These are phyloP conservation scores for Microhierax caerulescens DNA, from an alignment of 2,797 vertebrate species.

Conservation along the genomic window DNA sequence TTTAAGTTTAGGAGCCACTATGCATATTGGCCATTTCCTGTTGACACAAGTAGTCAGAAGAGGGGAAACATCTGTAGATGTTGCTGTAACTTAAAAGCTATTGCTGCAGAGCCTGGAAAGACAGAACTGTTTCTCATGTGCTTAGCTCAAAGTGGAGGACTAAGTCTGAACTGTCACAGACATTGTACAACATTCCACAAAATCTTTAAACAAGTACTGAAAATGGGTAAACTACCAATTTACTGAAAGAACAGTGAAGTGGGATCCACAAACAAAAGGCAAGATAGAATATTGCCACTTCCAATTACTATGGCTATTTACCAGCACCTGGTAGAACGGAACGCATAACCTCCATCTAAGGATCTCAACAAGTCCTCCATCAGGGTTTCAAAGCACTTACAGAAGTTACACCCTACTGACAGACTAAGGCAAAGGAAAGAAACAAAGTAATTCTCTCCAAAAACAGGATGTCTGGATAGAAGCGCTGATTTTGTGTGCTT, in stretches of 20 bases:
- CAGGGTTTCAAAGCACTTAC: background rate
- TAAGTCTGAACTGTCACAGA: background rate
- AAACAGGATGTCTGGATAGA: background rate
- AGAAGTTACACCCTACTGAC: background rate
- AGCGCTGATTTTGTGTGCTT: conserved; percentile 27
- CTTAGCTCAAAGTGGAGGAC: background rate
- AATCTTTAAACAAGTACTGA: background rate
- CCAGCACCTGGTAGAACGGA: background rate
- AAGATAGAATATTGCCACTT: background rate
- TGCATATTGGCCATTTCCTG: background rate
- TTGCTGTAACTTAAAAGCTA: background rate
- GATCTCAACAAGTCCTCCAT: background rate
- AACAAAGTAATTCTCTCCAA: background rate
- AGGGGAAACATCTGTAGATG: conserved; percentile 20
- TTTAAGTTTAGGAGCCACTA: background rate
- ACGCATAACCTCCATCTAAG: background rate
- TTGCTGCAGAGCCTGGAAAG: background rate
- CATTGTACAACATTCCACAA: background rate
- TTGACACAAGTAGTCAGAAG: background rate
- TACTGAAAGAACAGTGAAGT: background rate
- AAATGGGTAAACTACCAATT: background rate
- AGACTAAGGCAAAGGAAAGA: background rate
- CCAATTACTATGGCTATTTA: background rate
- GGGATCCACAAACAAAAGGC: background rate
- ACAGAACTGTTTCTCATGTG: background rate